Evolutionary conservation across 2,888 invertebrate genomes (phyloP), one percentile per base, ranked within the genome.

Genomic region (Polia nebulosa): DNA sequence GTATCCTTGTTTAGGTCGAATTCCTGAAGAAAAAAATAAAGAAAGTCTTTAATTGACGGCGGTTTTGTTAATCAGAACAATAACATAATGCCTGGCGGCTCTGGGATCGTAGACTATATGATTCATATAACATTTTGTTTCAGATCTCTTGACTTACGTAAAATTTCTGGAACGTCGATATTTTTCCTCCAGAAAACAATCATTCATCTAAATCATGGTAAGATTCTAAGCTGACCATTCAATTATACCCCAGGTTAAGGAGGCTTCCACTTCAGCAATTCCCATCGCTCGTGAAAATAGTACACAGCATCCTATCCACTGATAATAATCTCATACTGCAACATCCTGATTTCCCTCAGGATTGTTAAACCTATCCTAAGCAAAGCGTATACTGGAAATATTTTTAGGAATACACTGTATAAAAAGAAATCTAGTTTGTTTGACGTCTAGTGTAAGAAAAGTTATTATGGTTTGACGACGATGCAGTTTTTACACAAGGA

Each of bases 291-390:
- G 15, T 70, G 76, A 64, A 61, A 44, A 20, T n/a, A 74, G 49
- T 41, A 70, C 57, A 9, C 49, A 55, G 47, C 49, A 36, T 67
- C 34, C 22, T 60, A 59, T 58, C 60, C 25, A 32, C 76, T 51
- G 70, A 77, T 76, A 80, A 77, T 76, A 80, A 80, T 80, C 70
- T 77, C 25, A 49, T 64, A 70, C 80, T 47, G 53, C 53, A 45
- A 63, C 55, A 53, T 44, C 22, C 29, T 70, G 70, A 77, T 77
- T 77, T 77, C 76, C 76, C 76, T 32, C 22, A 69, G 80, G 76
- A 57, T 34, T 11, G 17, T 13, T 49, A 25, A 45, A 53, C 51
- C 22, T 64, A 61, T 45, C 44, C 13, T 52, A 32, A 58, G 57
- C 60, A 44, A 47, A 61, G 49, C 53, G n/a, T 58, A 75, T 70